Percentiles rank a stretch among this genome's conserved stretches.
Conservation (phyloP, 2,888 invertebrate species). For the Lucinisca nassula region DNA sequence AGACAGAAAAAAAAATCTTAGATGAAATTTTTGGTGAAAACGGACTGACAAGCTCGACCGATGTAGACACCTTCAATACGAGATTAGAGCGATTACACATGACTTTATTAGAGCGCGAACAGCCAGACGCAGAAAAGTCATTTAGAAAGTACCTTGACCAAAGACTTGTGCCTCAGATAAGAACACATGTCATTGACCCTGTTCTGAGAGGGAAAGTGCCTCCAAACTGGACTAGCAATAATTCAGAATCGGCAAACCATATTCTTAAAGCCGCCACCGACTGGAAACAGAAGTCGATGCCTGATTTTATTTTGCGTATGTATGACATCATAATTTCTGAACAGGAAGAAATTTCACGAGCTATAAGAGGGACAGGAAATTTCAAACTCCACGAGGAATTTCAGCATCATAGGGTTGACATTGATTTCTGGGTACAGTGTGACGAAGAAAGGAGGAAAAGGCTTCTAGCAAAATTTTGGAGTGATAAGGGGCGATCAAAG, state of each 20-base stretch:
- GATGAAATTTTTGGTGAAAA: not conserved
- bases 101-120: not conserved
- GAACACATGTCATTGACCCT: not conserved
- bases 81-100: not conserved
- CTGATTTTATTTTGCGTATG: not conserved
- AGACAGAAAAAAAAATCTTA: not conserved
- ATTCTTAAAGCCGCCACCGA: not conserved
- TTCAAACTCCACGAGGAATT: not conserved
- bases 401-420: not conserved
- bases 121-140: not conserved
- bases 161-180: not conserved
- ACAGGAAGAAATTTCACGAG: not conserved
- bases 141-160: not conserved
- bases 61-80: not conserved
- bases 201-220: not conserved
- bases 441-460: not conserved
- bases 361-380: not conserved
- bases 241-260: not conserved
- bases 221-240: not conserved
- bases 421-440: not conserved
- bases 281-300: not conserved
- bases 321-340: not conserved
- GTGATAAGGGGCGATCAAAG: not conserved
- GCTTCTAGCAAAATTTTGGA: not conserved
- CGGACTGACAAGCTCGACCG: not conserved